Evolutionary conservation across 2,888 invertebrate species (phyloP), one percentile per base, ranked within the genome.

Genomic region (Zaprionus lineosus): DNA sequence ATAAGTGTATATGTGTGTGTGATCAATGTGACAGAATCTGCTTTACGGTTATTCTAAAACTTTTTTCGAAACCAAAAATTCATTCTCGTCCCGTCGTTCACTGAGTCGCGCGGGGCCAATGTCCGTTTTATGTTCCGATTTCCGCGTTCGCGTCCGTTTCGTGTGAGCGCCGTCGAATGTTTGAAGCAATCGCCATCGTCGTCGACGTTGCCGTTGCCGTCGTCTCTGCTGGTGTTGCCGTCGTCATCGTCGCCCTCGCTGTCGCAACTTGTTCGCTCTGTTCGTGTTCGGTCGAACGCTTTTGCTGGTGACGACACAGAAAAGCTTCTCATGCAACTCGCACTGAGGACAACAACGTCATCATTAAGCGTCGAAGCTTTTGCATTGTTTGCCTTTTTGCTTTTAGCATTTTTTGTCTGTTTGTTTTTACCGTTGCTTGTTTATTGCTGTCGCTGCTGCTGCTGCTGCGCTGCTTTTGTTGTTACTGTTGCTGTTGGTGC

Each of bases 261-360:
- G 34, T 28, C 15, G 29, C 41, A 57, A 58, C 61, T 52, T 65
- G 53, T 70, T 74, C 24, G 58, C 16, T 8, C 16, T 24, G 9
- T 18, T 29, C 28, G 31, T 28, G 15, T 21, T 34, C 33, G 21
- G 21, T 14, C 18, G 15, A 29, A 40, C n/a, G 33, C 58, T 55
- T 48, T 59, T 53, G 40, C 21, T 21, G 48, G 66, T 88, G 87
- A 88, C 86, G 83, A 83, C 87, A 88, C 71, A 67, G 60, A 75
- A 78, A 86, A 86, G 87, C 87, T 86, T 47, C 39, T 31, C n/a
- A 12, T 36, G 67, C 58, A 51, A 5, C 3, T 24, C 31, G 11
- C 37, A 29, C n/a, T 9, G 9, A 7, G 3, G n/a, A 39, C 24
- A 7, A 7, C 24, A 24, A 77, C 77, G 84, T 78, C 77, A 84